phyloP scores from a whole-genome alignment of 2,113 vertebrate genomes.

The Hystrix cristata region DNA sequence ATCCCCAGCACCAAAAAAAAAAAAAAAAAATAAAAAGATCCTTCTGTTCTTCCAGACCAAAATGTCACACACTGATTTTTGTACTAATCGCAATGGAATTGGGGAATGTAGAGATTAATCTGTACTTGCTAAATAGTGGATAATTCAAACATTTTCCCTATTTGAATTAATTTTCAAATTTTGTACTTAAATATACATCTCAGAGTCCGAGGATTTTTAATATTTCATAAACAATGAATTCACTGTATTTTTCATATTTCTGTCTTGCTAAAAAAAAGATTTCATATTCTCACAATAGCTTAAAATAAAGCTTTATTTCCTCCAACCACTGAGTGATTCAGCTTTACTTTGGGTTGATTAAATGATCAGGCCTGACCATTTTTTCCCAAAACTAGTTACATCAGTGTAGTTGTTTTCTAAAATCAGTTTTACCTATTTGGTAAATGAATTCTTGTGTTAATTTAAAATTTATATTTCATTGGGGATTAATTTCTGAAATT shows the following conservation, averaged over 20 bases:
- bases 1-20: too few relatives aligned
- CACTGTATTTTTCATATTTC: constrained; percentile 38
- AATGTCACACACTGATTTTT: neutral
- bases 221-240: constrained; percentile 31
- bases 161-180: neutral
- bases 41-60: neutral
- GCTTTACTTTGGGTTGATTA: neutral
- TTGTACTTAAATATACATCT: neutral
- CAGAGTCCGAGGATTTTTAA: neutral
- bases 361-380: neutral
- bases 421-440: constrained; percentile 43
- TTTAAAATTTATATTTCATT: constrained; percentile 38
- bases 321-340: neutral
- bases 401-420: constrained; percentile 36
- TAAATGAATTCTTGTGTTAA: constrained; percentile 39
- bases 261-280: constrained; percentile 10
- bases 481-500: constrained; percentile 29
- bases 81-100: neutral
- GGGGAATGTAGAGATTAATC: neutral
- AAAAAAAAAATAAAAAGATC: neutral
- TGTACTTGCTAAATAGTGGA: neutral
- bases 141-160: constrained; percentile 10
- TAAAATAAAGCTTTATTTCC: neutral
- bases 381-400: constrained; percentile 12
- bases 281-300: neutral